phyloP scores from a whole-genome alignment of 2,113 vertebrate species.

The Callithrix jacchus region DNA sequence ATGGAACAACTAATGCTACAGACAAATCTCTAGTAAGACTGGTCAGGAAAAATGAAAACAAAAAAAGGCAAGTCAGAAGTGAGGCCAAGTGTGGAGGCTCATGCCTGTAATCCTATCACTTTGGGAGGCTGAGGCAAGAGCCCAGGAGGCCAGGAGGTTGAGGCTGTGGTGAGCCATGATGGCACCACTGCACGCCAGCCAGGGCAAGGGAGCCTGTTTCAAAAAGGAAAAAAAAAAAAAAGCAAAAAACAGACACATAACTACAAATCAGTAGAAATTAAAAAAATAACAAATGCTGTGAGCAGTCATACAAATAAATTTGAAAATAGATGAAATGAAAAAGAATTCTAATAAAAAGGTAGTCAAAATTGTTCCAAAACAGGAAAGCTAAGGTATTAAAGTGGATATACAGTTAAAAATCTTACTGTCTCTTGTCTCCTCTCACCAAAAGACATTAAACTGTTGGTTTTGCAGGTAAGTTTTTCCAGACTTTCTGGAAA shows the following conservation, averaged over 20 bases:
- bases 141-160: no score
- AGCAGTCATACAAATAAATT: neutral
- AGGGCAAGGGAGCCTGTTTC: no score
- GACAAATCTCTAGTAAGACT: neutral
- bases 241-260: neutral
- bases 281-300: neutral
- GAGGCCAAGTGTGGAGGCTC: neutral
- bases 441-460: neutral
- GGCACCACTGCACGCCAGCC: no score
- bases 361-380: neutral
- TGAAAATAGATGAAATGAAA: slow-evolving; percentile 16
- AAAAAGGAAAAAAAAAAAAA: no score
- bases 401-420: neutral
- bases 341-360: neutral
- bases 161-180: no score
- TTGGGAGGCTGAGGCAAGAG: no score
- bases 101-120: no score
- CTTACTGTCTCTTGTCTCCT: neutral
- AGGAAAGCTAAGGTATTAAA: neutral
- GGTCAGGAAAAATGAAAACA: neutral
- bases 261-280: neutral
- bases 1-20: neutral
- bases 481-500: neutral
- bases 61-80: neutral
- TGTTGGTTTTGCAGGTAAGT: neutral